Evolutionary conservation across 2,888 invertebrate species (phyloP).

Genomic region (Cataglyphis albicans): DNA sequence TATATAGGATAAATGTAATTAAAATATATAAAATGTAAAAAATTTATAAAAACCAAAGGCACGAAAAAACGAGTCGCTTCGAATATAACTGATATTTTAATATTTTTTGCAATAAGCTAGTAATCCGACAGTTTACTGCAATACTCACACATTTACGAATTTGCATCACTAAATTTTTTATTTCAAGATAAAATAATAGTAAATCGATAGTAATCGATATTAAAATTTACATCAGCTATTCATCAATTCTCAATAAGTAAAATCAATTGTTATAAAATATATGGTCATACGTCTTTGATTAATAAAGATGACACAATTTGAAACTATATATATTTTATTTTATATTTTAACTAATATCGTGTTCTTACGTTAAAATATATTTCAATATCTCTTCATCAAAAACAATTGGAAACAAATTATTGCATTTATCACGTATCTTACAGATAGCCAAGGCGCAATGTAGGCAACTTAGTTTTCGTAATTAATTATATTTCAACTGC

Average conservation of each 20-base stretch:
- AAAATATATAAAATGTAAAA: background rate
- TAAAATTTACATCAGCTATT: constrained; percentile 13
- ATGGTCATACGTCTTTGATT: background rate
- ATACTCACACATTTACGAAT: constrained; percentile 9
- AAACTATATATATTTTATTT: background rate
- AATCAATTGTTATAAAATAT: background rate
- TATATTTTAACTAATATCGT: background rate
- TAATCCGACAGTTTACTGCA: constrained; percentile 29
- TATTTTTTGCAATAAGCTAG: background rate
- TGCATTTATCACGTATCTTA: background rate
- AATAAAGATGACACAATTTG: background rate
- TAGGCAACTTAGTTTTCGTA: background rate
- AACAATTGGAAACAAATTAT: background rate
- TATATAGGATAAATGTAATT: background rate
- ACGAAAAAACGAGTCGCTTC: background rate
- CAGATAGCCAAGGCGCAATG: background rate
- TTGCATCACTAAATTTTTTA: background rate
- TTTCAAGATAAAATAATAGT: constrained; percentile 17
- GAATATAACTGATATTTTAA: background rate
- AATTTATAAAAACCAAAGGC: background rate
- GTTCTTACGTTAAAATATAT: background rate
- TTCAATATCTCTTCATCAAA: background rate
- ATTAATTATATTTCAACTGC: constrained; percentile 8
- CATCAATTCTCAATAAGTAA: background rate
- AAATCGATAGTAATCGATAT: background rate